Conservation (phyloP, 2,888 invertebrate species). For the Didymodactylos carnosus region DNA sequence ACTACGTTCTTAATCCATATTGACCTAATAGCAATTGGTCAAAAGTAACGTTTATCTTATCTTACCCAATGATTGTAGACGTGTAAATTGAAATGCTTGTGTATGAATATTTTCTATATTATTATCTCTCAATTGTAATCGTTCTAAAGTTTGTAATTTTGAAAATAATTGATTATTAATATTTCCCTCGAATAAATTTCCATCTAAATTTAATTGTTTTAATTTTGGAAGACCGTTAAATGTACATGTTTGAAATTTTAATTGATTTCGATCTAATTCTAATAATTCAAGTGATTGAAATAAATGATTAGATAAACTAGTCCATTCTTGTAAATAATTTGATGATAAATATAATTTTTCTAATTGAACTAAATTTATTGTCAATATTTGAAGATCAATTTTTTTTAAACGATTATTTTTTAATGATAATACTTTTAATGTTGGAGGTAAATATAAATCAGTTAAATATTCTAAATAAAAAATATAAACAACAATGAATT, state of each 20-base stretch:
- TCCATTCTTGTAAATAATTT: not conserved
- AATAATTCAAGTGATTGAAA: not conserved
- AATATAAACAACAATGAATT: too few species aligned
- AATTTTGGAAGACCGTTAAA: not conserved
- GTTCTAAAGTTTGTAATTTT: not conserved
- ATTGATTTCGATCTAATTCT: not conserved
- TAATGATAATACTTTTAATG: not conserved
- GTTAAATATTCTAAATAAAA: not conserved
- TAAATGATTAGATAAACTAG: not conserved
- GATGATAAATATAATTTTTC: constrained; percentile 1
- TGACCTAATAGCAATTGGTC: too few species aligned
- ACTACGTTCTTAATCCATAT: too few species aligned
- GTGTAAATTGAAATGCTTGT: not conserved
- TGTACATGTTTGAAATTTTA: not conserved
- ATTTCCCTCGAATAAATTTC: not conserved
- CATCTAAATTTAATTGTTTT: not conserved
- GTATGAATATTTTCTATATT: not conserved
- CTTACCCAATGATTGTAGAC: not conserved
- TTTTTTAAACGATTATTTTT: not conserved
- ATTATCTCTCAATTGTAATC: not conserved
- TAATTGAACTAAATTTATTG: not conserved
- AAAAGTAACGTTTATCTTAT: too few species aligned
- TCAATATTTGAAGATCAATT: not conserved
- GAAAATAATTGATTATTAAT: not conserved
- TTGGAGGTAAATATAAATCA: not conserved